These are phyloP conservation scores for Cosmopolites sordidus DNA, from an alignment of 2,888 invertebrate genomes.

Conservation along the genomic window DNA sequence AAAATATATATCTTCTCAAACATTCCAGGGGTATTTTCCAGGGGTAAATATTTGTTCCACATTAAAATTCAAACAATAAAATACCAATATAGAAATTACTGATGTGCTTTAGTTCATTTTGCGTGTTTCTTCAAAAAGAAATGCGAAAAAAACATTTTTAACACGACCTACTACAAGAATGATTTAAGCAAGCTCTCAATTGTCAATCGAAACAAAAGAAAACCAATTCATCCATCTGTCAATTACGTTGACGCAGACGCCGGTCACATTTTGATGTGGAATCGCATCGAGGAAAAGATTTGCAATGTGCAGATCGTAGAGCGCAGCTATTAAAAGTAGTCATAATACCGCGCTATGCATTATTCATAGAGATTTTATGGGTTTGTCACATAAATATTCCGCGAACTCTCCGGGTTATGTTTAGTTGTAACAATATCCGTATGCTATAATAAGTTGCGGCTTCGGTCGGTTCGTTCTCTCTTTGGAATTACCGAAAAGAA, in stretches of 20 bases:
- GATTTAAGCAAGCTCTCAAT: too few relatives aligned
- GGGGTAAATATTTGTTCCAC: too few relatives aligned
- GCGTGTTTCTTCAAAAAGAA: too few relatives aligned
- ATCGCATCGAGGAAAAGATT: constrained; percentile 13
- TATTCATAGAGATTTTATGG: constrained; percentile 15
- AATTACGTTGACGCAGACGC: constrained; percentile 3
- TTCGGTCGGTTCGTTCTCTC: background rate
- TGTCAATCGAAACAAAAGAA: too few relatives aligned
- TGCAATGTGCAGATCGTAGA: constrained; percentile 5
- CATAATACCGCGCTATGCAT: constrained; percentile 3
- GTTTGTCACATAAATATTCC: constrained; percentile 18
- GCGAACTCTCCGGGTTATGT: constrained; percentile 3
- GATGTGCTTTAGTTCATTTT: too few relatives aligned
- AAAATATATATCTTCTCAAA: too few relatives aligned
- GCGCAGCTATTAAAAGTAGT: constrained; percentile 3
- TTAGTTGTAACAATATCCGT: constrained; percentile 9
- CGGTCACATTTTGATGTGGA: constrained; percentile 5
- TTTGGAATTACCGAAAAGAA: too few relatives aligned
- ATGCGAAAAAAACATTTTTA: too few relatives aligned
- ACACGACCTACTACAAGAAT: too few relatives aligned
- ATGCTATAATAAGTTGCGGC: constrained; percentile 3
- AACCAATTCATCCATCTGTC: constrained; percentile 6
- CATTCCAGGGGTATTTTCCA: too few relatives aligned
- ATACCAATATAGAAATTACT: too few relatives aligned
- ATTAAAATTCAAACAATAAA: too few relatives aligned